A percentile compares a stretch with the other conserved stretches of the same genome.
Conservation (phyloP, 2,888 invertebrate genomes). For the Spodoptera littoralis region DNA sequence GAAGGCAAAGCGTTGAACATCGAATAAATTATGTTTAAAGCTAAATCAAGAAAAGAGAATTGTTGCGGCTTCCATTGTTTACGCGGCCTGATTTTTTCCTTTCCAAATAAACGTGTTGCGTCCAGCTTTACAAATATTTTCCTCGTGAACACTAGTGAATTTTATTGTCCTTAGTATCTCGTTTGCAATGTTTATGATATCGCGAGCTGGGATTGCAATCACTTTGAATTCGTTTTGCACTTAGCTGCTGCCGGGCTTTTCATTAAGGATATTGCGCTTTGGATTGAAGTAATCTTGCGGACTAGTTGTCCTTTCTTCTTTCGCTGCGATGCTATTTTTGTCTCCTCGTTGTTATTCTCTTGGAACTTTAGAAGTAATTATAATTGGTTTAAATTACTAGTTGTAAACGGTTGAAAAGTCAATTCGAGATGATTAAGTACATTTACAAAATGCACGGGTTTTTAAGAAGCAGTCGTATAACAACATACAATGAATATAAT, state of each 20-base stretch:
- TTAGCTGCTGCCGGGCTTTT: slow-evolving; percentile 40
- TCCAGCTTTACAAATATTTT: slow-evolving; percentile 50
- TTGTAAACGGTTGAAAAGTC: too few species aligned
- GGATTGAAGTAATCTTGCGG: slow-evolving; percentile 32
- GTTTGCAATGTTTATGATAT: slow-evolving; percentile 57
- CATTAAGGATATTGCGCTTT: slow-evolving; percentile 42
- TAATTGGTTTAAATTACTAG: too few species aligned
- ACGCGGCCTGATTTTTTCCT: slow-evolving; percentile 51
- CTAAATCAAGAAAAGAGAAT: slow-evolving; percentile 42
- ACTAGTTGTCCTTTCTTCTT: slow-evolving; percentile 25
- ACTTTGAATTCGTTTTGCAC: slow-evolving; percentile 53
- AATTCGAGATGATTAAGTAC: too few species aligned
- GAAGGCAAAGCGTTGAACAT: slow-evolving; percentile 52
- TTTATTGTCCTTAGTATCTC: slow-evolving; percentile 57
- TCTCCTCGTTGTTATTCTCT: neutral
- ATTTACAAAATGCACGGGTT: too few species aligned
- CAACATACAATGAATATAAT: too few species aligned
- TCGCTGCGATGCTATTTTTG: slow-evolving; percentile 2
- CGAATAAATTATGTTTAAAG: slow-evolving; percentile 51
- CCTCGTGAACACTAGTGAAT: slow-evolving; percentile 49
- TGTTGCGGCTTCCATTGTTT: slow-evolving; percentile 53
- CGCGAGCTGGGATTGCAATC: slow-evolving; percentile 43
- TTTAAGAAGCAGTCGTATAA: too few species aligned
- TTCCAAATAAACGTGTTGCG: slow-evolving; percentile 61
- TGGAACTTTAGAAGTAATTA: neutral